Conservation (phyloP, 2,113 vertebrate genomes). For the Caracal caracal region DNA sequence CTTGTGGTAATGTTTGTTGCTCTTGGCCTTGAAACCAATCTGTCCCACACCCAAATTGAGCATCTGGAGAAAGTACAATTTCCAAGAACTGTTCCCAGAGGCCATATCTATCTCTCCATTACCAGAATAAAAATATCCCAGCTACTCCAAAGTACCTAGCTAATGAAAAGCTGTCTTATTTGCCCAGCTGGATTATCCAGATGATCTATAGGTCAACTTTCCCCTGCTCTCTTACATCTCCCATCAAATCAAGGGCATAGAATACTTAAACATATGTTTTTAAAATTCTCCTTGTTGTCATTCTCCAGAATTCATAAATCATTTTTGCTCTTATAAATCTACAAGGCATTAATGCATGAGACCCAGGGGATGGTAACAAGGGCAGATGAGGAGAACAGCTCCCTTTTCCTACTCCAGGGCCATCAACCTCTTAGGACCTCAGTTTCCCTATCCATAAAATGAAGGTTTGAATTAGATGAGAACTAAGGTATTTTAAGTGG, state of each 20-base stretch:
- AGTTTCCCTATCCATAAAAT: background rate
- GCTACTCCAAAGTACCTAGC: conserved; percentile 56
- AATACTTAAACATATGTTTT: conserved; percentile 66
- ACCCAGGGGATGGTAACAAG: background rate
- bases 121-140: conserved; percentile 76
- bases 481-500: background rate
- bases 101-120: conserved; percentile 76
- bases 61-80: conserved; percentile 78
- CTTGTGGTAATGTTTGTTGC: conserved; percentile 73
- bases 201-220: conserved; percentile 62
- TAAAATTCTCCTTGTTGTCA: conserved; percentile 57
- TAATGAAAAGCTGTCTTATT: conserved; percentile 78
- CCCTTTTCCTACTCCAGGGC: background rate
- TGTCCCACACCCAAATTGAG: conserved; percentile 63
- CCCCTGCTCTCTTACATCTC: conserved; percentile 31
- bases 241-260: conserved; percentile 46
- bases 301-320: conserved; percentile 52
- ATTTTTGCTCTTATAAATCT: conserved; percentile 68
- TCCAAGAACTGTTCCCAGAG: conserved; percentile 78
- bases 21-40: conserved; percentile 72
- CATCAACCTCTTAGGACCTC: background rate
- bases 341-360: conserved; percentile 60
- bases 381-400: background rate
- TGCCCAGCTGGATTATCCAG: conserved; percentile 55
- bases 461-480: background rate